Evolutionary conservation across 2,797 vertebrate genomes (phyloP).

Genomic region (Naso thynnoides): DNA sequence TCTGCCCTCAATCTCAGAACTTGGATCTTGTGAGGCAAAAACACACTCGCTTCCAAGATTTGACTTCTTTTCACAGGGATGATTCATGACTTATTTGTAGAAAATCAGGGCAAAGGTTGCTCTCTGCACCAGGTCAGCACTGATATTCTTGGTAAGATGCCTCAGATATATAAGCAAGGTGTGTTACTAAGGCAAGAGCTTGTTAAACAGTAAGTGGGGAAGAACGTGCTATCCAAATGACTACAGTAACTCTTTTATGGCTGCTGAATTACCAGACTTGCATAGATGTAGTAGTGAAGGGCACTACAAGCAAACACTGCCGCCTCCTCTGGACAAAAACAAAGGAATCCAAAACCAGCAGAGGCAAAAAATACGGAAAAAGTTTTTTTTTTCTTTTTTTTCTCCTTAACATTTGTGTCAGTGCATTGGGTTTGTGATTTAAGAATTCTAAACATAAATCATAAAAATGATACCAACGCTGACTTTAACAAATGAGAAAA

Average conservation of each 20-base stretch:
- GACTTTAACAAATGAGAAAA: not conserved
- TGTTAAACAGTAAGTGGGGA: not conserved
- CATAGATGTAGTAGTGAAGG: slow-evolving; percentile 4
- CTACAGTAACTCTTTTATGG: not conserved
- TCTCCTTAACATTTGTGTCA: not conserved
- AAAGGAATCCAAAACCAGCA: slow-evolving; percentile 23
- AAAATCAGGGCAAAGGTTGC: slow-evolving; percentile 35
- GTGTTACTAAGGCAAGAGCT: slow-evolving; percentile 9
- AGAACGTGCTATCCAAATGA: not conserved
- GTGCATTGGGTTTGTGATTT: not conserved
- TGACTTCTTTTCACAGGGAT: slow-evolving; percentile 5
- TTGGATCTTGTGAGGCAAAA: slow-evolving; percentile 38
- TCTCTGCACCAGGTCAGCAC: not conserved
- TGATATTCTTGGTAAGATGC: slow-evolving; percentile 4
- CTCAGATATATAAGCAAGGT: not conserved
- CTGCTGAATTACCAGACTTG: slow-evolving; percentile 19
- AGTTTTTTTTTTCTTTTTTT: too few species aligned
- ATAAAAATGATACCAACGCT: not conserved
- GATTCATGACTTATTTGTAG: slow-evolving; percentile 20
- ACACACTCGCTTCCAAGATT: slow-evolving; percentile 35
- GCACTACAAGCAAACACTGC: slow-evolving; percentile 35
- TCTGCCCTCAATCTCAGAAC: slow-evolving; percentile 43
- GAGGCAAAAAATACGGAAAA: slow-evolving; percentile 1
- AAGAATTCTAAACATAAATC: not conserved
- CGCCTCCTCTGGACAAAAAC: slow-evolving; percentile 23